Conservation (phyloP, 2,797 vertebrate genomes). For the Mus caroli region DNA sequence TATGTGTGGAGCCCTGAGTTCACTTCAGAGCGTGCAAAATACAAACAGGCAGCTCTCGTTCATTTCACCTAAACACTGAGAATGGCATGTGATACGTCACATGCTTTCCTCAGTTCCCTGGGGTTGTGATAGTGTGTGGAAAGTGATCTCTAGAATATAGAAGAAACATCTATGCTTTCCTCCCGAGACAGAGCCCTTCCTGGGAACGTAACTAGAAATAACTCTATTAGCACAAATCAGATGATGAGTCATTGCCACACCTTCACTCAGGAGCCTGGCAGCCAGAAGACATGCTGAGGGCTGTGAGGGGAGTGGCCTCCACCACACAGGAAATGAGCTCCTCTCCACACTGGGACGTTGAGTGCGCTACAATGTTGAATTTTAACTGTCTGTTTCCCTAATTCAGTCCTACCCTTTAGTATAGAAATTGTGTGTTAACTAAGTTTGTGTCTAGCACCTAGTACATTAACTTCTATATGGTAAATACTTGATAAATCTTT, state of each 20-base stretch:
- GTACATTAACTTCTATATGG: slow-evolving; percentile 13
- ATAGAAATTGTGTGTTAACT: slow-evolving; percentile 10
- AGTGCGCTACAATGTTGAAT: not conserved
- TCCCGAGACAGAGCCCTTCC: slow-evolving; percentile 53
- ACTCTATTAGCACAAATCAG: slow-evolving; percentile 54
- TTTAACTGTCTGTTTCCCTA: slow-evolving; percentile 27
- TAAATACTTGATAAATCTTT: slow-evolving; percentile 55
- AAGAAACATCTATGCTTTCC: slow-evolving; percentile 47
- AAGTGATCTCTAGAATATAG: slow-evolving; percentile 37
- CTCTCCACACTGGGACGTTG: not conserved
- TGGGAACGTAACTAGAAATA: slow-evolving; percentile 66
- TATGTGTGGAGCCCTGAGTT: not conserved
- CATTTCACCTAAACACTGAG: not conserved
- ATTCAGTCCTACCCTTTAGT: slow-evolving; percentile 28
- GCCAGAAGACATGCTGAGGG: slow-evolving; percentile 14
- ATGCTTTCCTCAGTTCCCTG: not conserved
- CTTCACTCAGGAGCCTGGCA: slow-evolving; percentile 50
- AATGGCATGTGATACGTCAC: not conserved
- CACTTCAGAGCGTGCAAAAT: not conserved
- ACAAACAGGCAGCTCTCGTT: not conserved
- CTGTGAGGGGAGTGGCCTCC: not conserved
- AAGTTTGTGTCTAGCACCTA: slow-evolving; percentile 20
- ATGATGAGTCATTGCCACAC: slow-evolving; percentile 74
- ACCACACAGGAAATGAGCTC: not conserved
- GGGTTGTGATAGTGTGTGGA: not conserved